A percentile compares a stretch with the other conserved stretches of the same genome.
phyloP scores from a whole-genome alignment of 2,888 invertebrate species.

The Acrocera orbiculus region DNA sequence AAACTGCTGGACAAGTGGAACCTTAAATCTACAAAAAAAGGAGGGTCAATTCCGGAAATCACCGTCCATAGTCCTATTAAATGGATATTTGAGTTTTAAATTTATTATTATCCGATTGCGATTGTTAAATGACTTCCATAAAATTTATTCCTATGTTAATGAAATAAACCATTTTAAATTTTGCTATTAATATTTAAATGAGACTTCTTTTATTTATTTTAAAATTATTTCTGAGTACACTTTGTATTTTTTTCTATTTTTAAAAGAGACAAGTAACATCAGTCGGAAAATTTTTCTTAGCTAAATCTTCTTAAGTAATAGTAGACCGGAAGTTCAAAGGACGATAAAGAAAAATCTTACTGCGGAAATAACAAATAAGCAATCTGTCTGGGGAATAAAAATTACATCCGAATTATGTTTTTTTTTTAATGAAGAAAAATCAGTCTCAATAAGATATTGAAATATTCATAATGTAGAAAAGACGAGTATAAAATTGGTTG shows the following conservation, averaged over 20 bases:
- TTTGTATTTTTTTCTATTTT: background rate
- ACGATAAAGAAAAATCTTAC: constrained; percentile 1
- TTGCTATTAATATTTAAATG: too few relatives aligned
- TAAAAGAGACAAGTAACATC: background rate
- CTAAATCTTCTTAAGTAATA: constrained; percentile 7
- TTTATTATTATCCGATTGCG: constrained; percentile 15
- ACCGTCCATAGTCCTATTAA: constrained; percentile 12
- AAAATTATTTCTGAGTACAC: too few relatives aligned
- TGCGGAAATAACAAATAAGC: constrained; percentile 30
- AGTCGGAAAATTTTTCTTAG: constrained; percentile 4
- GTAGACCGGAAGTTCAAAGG: too few relatives aligned
- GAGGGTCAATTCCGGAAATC: constrained; percentile 5
- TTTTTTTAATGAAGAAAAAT: too few relatives aligned
- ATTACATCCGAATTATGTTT: constrained; percentile 24
- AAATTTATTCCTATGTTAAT: constrained; percentile 14
- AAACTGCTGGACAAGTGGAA: background rate
- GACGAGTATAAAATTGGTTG: too few relatives aligned
- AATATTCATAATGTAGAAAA: too few relatives aligned
- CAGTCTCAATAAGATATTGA: too few relatives aligned
- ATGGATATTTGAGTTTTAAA: constrained; percentile 16
- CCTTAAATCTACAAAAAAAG: background rate
- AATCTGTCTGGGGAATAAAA: constrained; percentile 33
- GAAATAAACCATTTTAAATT: constrained; percentile 4
- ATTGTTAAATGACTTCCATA: constrained; percentile 17
- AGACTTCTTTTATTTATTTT: too few relatives aligned